Conservation (phyloP, 2,797 vertebrate genomes). For the Monodelphis domestica region DNA sequence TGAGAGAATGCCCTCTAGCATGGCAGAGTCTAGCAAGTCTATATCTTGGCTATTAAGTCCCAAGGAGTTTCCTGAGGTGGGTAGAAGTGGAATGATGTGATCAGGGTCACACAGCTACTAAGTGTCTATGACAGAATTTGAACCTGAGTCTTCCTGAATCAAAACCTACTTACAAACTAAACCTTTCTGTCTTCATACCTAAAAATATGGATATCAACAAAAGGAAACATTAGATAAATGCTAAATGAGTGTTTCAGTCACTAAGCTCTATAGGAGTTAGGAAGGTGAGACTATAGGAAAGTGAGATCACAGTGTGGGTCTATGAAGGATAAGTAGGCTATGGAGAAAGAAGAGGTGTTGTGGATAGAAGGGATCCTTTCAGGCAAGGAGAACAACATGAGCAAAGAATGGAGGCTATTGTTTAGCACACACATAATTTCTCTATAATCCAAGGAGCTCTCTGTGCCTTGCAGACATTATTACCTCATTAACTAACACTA, state of each 20-base stretch:
- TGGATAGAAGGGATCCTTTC: background rate
- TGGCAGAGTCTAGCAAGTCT: background rate
- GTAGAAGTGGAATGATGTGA: background rate
- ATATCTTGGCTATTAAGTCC: background rate
- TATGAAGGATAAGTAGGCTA: background rate
- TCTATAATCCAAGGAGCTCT: conserved; percentile 38
- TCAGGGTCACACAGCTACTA: background rate
- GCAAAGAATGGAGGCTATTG: conserved; percentile 1
- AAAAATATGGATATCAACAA: background rate
- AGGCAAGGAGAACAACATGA: background rate
- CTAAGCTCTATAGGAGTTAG: background rate
- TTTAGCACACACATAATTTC: background rate
- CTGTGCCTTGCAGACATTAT: background rate
- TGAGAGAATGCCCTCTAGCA: background rate
- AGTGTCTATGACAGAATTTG: background rate
- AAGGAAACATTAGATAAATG: background rate
- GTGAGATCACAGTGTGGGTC: background rate
- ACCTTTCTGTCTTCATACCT: background rate
- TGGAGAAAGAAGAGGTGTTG: background rate
- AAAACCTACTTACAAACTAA: background rate
- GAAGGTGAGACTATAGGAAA: background rate
- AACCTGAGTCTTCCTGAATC: background rate
- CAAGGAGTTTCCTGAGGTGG: background rate
- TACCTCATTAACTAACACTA: conserved; percentile 16
- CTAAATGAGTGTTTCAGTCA: background rate